Evolutionary conservation across 2,113 vertebrate species (phyloP), one percentile per base, ranked within the genome.

Genomic region (Perca fluviatilis): DNA sequence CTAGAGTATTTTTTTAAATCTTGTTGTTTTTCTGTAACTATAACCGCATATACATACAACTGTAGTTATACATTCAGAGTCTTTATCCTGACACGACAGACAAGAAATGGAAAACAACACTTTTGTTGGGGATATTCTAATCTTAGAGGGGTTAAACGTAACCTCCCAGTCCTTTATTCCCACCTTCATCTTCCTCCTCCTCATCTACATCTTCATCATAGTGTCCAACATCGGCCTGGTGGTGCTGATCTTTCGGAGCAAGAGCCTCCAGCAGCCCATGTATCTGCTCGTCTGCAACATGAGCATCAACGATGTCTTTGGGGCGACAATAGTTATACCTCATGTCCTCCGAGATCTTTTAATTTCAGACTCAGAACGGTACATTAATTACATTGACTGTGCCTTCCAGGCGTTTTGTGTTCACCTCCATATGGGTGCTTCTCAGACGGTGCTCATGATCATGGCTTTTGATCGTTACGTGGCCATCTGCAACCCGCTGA

Each of bases 231-330:
- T 92, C 9, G 30, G 82, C 8, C 40, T 94, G 64, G 51, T 93
- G 61, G 3, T 81, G 11, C 57, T 92, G 53, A 90, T 93, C 70
- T 25, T 23, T 0, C 16, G 3, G 60, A 86, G 27, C 43, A 79
- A 79, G 46, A 86, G 74, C 69, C 89, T 94, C 1, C 91, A 92
- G 3, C 67, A 92, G 74, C 94, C 94, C 72, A 94, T 95, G 94
- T 91, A 94, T 11, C 71, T 95, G 23, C 86, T 95, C 1, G 79
- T 92, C 66, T 93, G 91, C 43, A 95, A 94, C 84, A 81, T 95
- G 53, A 89, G 89, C 0, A 5, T 94, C 1, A 93, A 91, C 11
- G 92, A 95, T 30, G 64, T 62, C 0, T 80, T 94, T 1, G 91
- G 88, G 2, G 83, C 87, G 9, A 84, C 92, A 1, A 11, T 63